These are phyloP conservation scores for Ammospiza nelsoni DNA, from an alignment of 2,113 vertebrate species.

Conservation along the genomic window DNA sequence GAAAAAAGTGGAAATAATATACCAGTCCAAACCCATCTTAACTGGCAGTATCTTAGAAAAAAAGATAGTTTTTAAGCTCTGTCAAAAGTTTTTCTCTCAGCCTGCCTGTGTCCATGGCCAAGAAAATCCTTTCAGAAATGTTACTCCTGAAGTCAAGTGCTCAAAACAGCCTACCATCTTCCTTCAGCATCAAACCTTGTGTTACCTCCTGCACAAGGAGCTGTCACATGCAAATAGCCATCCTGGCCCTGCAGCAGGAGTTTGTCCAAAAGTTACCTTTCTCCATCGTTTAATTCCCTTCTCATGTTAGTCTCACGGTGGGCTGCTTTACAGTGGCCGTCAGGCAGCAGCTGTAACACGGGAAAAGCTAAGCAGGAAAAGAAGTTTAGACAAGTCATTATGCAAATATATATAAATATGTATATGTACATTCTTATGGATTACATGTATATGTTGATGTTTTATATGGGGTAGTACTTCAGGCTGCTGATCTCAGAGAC, in stretches of 20 bases:
- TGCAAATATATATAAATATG: background rate
- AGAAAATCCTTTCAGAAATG: background rate
- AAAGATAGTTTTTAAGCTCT: background rate
- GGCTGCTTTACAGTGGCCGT: background rate
- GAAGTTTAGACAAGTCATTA: background rate
- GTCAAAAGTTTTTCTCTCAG: background rate
- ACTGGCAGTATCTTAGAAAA: background rate
- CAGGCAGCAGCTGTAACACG: background rate
- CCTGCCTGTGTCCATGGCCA: background rate
- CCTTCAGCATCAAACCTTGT: background rate
- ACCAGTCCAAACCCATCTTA: background rate
- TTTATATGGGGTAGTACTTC: background rate
- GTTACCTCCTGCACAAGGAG: background rate
- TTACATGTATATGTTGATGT: background rate
- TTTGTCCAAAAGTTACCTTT: constrained; percentile 30
- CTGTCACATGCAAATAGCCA: background rate
- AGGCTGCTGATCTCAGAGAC: background rate
- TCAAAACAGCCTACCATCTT: background rate
- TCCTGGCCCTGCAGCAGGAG: background rate
- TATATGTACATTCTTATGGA: background rate
- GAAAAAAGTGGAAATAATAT: background rate
- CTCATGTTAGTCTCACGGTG: background rate
- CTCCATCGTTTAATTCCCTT: background rate
- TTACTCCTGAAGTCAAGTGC: background rate
- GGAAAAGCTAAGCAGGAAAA: background rate